Conservation (phyloP, 64 coral and sea anemone species). For the Montipora foliosa region DNA sequence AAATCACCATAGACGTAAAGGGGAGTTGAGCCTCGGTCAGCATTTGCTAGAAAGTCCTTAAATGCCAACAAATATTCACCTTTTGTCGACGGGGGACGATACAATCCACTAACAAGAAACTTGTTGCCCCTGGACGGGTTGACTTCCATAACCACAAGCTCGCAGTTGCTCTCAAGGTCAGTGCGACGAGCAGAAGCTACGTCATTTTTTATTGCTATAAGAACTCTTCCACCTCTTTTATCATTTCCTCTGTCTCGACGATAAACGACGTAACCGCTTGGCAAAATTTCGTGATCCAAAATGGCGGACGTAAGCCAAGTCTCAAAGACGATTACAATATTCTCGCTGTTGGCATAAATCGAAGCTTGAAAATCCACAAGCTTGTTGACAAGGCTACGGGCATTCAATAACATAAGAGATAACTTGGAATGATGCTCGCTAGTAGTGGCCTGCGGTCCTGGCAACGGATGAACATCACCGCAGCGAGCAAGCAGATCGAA, state of each 20-base stretch:
- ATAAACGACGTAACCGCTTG: conserved; percentile 6
- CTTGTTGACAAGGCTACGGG: not conserved
- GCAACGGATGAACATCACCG: conserved; percentile 23
- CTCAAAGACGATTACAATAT: conserved; percentile 2
- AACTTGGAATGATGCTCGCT: not conserved
- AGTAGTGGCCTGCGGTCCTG: not conserved
- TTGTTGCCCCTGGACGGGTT: too few relatives aligned
- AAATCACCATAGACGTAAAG: too few relatives aligned
- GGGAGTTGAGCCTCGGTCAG: too few relatives aligned
- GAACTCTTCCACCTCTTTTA: conserved; percentile 35
- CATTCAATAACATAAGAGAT: conserved; percentile 18
- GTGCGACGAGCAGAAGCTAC: not conserved
- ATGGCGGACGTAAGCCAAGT: conserved; percentile 44
- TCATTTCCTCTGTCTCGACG: conserved; percentile 22
- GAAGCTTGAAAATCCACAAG: conserved; percentile 14
- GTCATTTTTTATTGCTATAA: conserved; percentile 10
- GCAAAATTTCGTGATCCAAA: not conserved
- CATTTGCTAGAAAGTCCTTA: too few relatives aligned
- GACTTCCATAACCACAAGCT: too few relatives aligned
- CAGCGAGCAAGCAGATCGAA: not conserved
- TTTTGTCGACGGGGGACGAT: too few relatives aligned
- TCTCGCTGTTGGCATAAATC: conserved; percentile 9
- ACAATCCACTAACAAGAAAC: too few relatives aligned
- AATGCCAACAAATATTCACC: too few relatives aligned
- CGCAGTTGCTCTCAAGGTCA: not conserved